Percentiles rank a stretch among this genome's conserved stretches.
Evolutionary conservation across 2,888 invertebrate species (phyloP).

Genomic region (Drosophila buzzatii): DNA sequence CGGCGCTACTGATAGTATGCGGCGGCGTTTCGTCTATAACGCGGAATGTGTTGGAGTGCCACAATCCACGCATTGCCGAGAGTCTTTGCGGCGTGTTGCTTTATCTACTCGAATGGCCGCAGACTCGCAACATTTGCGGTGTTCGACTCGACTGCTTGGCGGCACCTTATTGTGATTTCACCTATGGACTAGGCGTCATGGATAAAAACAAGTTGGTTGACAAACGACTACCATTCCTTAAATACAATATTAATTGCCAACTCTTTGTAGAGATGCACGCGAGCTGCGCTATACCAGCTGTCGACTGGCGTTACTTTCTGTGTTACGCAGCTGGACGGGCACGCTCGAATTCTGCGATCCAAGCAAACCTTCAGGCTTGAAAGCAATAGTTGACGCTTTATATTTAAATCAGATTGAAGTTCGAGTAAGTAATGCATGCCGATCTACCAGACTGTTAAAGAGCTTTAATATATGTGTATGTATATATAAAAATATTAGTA

Average conservation of each 20-base stretch:
- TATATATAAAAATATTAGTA: background rate
- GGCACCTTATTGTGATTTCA: constrained; percentile 97
- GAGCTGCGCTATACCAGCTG: constrained; percentile 94
- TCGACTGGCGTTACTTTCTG: constrained; percentile 92
- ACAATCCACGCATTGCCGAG: constrained; percentile 95
- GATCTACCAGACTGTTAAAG: background rate
- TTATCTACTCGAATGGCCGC: constrained; percentile 93
- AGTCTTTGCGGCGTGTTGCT: constrained; percentile 95
- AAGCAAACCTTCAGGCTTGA: constrained; percentile 90
- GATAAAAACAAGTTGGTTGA: constrained; percentile 89
- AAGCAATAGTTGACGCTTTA: constrained; percentile 91
- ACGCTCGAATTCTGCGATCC: constrained; percentile 94
- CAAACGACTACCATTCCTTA: background rate
- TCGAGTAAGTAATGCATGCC: constrained; percentile 88
- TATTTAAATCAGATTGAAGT: constrained; percentile 95
- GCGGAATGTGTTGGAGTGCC: constrained; percentile 93
- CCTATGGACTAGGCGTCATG: constrained; percentile 90
- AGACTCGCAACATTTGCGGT: constrained; percentile 90
- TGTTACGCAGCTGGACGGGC: constrained; percentile 96
- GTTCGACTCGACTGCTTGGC: constrained; percentile 94
- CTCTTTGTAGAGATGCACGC: constrained; percentile 88
- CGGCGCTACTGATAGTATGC: constrained; percentile 91
- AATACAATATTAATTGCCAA: too few species aligned
- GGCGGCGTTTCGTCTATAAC: constrained; percentile 94
- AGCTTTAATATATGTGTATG: background rate